These are phyloP conservation scores for Phocoena phocoena DNA, from an alignment of 2,113 vertebrate genomes.

Conservation along the genomic window DNA sequence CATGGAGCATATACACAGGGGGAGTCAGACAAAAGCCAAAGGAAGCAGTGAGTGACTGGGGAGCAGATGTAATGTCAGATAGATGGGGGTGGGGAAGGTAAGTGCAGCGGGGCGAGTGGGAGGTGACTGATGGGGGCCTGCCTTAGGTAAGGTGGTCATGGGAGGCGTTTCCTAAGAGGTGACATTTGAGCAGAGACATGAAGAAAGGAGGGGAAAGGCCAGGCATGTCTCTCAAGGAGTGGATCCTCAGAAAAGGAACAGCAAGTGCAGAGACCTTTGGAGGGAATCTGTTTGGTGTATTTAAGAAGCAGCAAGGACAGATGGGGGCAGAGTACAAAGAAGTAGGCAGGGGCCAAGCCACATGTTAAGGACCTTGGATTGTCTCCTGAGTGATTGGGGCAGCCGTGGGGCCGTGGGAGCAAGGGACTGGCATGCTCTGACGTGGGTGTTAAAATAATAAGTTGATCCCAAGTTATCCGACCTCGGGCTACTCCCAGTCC, in stretches of 20 bases:
- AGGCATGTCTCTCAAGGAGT: background rate
- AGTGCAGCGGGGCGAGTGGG: no score
- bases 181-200: background rate
- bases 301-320: background rate
- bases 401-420: background rate
- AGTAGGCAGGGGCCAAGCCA: fast-evolving
- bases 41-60: background rate
- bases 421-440: background rate
- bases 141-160: background rate
- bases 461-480: background rate
- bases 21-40: background rate
- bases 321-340: background rate
- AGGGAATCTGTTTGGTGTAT: background rate
- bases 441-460: background rate
- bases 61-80: background rate
- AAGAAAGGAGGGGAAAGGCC: background rate
- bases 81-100: background rate
- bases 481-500: background rate
- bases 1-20: background rate
- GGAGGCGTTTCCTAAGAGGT: background rate
- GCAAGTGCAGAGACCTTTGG: background rate
- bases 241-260: background rate
- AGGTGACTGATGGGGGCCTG: no score
- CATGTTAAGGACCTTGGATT: background rate
- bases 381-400: background rate